Conservation (phyloP, 37 sponge, comb jelly and placozoan species). For the Geodia barretti region DNA sequence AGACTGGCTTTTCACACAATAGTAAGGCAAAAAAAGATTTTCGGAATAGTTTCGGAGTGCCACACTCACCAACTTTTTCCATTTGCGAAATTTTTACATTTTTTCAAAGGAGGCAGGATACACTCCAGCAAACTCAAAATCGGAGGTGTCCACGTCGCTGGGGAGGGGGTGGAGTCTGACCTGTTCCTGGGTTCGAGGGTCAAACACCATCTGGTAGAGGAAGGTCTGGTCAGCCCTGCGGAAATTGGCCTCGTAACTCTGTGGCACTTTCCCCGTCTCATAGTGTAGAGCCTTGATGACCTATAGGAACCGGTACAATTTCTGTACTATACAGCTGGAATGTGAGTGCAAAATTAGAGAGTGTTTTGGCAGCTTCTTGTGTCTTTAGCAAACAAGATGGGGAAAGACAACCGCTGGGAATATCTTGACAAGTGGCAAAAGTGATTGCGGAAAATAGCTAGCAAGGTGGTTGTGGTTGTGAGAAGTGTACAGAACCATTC, state of each 20-base stretch:
- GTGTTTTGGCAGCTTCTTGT: no score
- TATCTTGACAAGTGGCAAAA: no score
- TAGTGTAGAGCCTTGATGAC: constrained; percentile 69
- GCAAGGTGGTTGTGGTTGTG: no score
- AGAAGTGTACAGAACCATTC: no score
- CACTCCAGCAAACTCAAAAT: constrained; percentile 81
- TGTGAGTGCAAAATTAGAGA: no score
- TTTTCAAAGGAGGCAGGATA: constrained; percentile 37
- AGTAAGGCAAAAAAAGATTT: neutral
- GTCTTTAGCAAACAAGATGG: no score
- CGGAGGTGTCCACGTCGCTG: constrained; percentile 45
- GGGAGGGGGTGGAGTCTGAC: constrained; percentile 72
- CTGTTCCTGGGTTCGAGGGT: constrained; percentile 75
- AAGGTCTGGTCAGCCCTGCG: constrained; percentile 83
- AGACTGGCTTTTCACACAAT: neutral
- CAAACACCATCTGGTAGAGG: constrained; percentile 90
- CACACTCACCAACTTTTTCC: neutral
- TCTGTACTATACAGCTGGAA: no score
- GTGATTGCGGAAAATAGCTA: no score
- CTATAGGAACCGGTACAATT: constrained; percentile 41
- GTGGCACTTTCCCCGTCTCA: constrained; percentile 73
- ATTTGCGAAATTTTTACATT: neutral
- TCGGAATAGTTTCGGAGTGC: neutral
- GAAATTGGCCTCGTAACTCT: constrained; percentile 69
- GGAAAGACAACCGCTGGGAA: no score